These are phyloP conservation scores for Mactra quadrangularis DNA, from an alignment of 1,140 invertebrate genomes.

Conservation along the genomic window DNA sequence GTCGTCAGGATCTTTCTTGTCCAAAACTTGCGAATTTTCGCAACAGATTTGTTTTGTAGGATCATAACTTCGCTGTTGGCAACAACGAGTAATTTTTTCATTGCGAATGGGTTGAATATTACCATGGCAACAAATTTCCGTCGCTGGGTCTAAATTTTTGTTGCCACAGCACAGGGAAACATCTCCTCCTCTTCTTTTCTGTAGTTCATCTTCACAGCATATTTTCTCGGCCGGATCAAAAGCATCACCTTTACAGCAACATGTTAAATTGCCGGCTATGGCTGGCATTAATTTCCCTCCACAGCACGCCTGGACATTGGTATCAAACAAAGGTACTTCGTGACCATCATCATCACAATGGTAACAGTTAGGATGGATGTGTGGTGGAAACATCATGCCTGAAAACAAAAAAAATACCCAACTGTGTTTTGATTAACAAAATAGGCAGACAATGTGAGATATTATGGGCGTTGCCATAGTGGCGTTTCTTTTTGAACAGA, in stretches of 20 bases:
- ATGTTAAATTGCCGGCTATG: constrained; percentile 30
- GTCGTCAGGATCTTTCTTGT: constrained; percentile 8
- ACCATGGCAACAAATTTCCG: constrained; percentile 27
- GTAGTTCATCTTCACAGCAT: constrained; percentile 12
- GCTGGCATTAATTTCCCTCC: constrained; percentile 31
- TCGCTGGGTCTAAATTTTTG: constrained; percentile 9
- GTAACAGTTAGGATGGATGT: constrained; percentile 33
- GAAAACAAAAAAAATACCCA: neutral
- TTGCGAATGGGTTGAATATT: neutral
- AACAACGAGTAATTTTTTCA: constrained; percentile 27
- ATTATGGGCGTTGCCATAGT: too few relatives aligned
- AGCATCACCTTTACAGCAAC: constrained; percentile 14
- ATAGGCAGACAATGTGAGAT: too few relatives aligned
- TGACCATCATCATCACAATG: constrained; percentile 13
- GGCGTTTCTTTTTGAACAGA: too few relatives aligned
- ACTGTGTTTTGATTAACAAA: too few relatives aligned
- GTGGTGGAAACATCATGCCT: constrained; percentile 43
- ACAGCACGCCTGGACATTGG: constrained; percentile 29
- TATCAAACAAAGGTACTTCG: constrained; percentile 11
- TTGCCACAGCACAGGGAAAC: constrained; percentile 23
- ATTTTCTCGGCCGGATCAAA: constrained; percentile 18
- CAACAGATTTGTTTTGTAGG: constrained; percentile 28
- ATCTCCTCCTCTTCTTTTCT: constrained; percentile 19
- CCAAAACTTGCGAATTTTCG: constrained; percentile 5
- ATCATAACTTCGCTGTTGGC: constrained; percentile 23